phyloP scores from a whole-genome alignment of 2,888 invertebrate genomes.

The Resseliella maxima region DNA sequence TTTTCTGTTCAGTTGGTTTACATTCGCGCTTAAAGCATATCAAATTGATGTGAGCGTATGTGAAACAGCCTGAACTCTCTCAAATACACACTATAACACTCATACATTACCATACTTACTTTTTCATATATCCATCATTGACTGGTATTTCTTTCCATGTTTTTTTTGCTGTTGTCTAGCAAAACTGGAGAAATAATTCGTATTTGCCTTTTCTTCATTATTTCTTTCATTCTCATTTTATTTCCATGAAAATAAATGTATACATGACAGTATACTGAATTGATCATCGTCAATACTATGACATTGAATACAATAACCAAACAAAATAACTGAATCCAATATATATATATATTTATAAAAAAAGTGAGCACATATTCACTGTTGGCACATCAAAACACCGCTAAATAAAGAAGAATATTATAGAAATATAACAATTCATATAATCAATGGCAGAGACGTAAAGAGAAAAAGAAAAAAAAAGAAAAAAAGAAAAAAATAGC shows the following conservation, averaged over 20 bases:
- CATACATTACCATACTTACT: background rate
- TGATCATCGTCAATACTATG: constrained; percentile 46
- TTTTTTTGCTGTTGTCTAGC: too few species aligned
- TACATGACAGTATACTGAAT: constrained; percentile 38
- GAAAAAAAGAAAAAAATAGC: background rate
- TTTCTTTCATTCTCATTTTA: background rate
- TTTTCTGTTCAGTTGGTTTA: background rate
- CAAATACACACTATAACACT: background rate
- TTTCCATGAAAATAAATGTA: constrained; percentile 33
- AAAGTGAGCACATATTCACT: background rate
- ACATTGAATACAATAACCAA: background rate
- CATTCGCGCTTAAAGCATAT: constrained; percentile 28
- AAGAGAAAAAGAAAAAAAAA: background rate
- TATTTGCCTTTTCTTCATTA: background rate
- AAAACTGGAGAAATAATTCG: too few species aligned
- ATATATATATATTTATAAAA: background rate
- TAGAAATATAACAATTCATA: background rate
- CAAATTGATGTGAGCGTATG: background rate
- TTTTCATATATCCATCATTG: too few species aligned
- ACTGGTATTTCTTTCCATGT: too few species aligned
- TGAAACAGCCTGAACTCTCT: background rate
- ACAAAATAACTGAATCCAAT: background rate
- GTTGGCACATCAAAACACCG: background rate
- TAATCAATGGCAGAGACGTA: background rate
- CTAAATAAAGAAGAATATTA: background rate